These are phyloP conservation scores for Salvelinus sp. DNA, from an alignment of 2,113 vertebrate genomes.

Conservation along the genomic window DNA sequence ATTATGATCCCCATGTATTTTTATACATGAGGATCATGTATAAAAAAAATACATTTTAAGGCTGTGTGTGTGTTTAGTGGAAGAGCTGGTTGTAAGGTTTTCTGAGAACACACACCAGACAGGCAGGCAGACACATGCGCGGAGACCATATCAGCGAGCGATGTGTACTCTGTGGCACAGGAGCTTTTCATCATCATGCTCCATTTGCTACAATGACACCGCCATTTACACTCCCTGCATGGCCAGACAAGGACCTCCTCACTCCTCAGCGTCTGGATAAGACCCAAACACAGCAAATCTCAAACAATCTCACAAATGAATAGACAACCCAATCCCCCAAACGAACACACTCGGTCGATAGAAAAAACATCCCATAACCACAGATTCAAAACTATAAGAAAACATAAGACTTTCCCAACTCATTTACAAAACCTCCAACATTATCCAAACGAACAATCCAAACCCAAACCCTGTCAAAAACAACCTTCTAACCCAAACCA, in stretches of 20 bases:
- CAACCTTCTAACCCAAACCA: too few species aligned
- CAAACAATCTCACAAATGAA: constrained; percentile 18
- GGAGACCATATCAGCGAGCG: constrained; percentile 35
- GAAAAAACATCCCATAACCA: constrained; percentile 4
- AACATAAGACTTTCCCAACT: not conserved
- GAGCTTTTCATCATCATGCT: constrained; percentile 56
- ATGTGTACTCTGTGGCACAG: constrained; percentile 38
- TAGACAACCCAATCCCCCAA: not conserved
- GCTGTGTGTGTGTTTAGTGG: not conserved
- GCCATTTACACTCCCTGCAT: constrained; percentile 47
- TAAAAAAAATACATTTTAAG: too few species aligned
- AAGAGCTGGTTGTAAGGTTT: not conserved
- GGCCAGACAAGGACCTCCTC: constrained; percentile 31
- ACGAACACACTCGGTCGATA: constrained; percentile 8
- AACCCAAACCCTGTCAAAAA: too few species aligned
- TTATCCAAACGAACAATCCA: too few species aligned
- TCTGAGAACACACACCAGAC: constrained; percentile 10
- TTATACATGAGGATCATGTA: too few species aligned
- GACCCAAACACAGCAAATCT: constrained; percentile 8
- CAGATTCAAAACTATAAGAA: not conserved
- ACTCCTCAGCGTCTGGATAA: constrained; percentile 22
- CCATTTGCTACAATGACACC: constrained; percentile 66
- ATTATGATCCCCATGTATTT: not conserved
- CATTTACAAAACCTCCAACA: not conserved
- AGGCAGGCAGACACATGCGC: constrained; percentile 29